These are phyloP conservation scores for Muscidifurax raptorellus DNA, from an alignment of 1,140 invertebrate genomes.

Conservation along the genomic window DNA sequence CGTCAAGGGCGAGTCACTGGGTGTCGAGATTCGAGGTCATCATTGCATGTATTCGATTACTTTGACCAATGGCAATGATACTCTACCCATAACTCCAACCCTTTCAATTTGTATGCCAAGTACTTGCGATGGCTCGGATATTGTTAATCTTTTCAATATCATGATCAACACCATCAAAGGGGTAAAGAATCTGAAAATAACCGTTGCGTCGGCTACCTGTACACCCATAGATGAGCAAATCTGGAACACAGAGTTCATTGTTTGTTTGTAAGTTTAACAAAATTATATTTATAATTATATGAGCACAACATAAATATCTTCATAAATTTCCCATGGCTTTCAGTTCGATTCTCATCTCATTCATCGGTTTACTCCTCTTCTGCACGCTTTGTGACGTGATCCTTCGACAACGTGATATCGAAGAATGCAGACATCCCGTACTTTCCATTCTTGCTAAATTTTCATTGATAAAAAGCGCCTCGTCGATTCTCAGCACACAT, in stretches of 20 bases:
- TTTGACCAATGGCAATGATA: background rate
- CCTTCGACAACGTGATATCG: too few relatives aligned
- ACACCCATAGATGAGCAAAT: background rate
- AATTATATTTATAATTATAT: too few relatives aligned
- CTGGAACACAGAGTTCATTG: background rate
- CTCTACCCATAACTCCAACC: conserved; percentile 23
- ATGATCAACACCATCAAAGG: background rate
- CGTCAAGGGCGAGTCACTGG: conserved; percentile 36
- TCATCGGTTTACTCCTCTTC: background rate
- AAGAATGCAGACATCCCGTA: background rate
- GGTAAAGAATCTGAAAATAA: background rate
- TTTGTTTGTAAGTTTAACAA: conserved; percentile 9
- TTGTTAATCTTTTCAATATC: conserved; percentile 11
- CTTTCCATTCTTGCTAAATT: background rate
- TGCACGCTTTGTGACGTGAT: conserved; percentile 7
- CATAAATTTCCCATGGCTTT: background rate
- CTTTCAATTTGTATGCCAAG: conserved; percentile 57
- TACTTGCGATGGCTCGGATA: conserved; percentile 44
- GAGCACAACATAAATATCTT: too few relatives aligned
- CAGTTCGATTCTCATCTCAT: background rate
- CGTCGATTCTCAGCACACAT: background rate
- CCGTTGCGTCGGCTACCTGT: background rate
- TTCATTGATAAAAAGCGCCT: background rate
- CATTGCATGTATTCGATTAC: conserved; percentile 56
- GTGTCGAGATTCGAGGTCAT: conserved; percentile 47